phyloP scores from a whole-genome alignment of 2,888 invertebrate species.

The Callimorpha dominula region DNA sequence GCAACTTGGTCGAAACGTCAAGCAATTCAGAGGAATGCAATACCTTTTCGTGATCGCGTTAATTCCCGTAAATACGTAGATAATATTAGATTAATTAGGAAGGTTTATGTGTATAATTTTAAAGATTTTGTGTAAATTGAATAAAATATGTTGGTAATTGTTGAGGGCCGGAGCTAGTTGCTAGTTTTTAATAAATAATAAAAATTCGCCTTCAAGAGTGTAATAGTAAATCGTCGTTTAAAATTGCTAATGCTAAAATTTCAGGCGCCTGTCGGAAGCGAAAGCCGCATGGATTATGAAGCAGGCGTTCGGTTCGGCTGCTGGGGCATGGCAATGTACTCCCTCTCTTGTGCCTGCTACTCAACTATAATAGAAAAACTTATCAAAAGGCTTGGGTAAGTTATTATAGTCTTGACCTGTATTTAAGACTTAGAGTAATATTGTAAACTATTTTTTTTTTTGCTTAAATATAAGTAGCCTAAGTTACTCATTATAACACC shows the following conservation, averaged over 20 bases:
- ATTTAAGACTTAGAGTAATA: background rate
- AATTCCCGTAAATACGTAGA: no score
- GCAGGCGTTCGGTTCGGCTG: slow-evolving; percentile 98
- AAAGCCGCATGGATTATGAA: slow-evolving; percentile 91
- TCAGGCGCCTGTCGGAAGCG: slow-evolving; percentile 90
- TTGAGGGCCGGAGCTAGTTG: no score
- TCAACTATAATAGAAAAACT: slow-evolving; percentile 95
- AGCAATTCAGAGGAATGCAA: no score
- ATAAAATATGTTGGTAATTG: no score
- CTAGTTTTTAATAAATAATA: no score
- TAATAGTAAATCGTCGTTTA: background rate
- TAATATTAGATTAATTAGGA: no score
- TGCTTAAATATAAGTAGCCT: no score
- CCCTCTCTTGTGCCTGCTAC: slow-evolving; percentile 97
- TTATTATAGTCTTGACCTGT: background rate
- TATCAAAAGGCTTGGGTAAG: slow-evolving; percentile 90
- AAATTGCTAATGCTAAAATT: slow-evolving; percentile 61
- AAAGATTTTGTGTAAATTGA: no score
- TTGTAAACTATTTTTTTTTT: background rate
- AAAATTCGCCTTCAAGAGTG: background rate
- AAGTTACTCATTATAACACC: no score
- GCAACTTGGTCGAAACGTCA: no score
- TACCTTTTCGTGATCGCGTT: no score
- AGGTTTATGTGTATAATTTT: no score
- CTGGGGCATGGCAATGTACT: slow-evolving; percentile 98